These are phyloP conservation scores for Bothrops jararaca DNA, from an alignment of 2,113 vertebrate species.

Conservation along the genomic window DNA sequence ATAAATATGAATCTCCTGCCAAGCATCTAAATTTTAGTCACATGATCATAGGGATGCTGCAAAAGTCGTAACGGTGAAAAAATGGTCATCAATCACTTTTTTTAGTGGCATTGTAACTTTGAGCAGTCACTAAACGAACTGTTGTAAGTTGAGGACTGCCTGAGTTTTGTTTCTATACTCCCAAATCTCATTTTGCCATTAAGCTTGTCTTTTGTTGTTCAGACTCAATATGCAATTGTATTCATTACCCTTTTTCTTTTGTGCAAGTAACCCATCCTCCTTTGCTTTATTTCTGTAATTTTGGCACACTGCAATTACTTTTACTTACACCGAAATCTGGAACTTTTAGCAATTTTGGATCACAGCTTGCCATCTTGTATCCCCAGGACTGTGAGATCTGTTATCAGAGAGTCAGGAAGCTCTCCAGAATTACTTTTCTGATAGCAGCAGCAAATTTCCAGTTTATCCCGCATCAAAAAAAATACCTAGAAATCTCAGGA, in stretches of 20 bases:
- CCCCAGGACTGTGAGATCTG: background rate
- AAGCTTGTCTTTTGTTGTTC: background rate
- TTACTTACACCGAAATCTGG: background rate
- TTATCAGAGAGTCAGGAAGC: constrained; percentile 9
- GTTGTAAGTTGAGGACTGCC: background rate
- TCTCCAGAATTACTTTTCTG: constrained; percentile 17
- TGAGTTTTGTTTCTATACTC: background rate
- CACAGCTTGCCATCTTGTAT: constrained; percentile 15
- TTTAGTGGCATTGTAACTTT: background rate
- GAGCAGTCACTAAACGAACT: background rate
- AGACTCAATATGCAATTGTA: background rate
- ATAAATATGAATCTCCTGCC: too few relatives aligned
- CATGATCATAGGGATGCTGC: too few relatives aligned
- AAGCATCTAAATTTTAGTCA: too few relatives aligned
- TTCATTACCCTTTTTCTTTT: background rate
- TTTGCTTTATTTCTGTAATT: constrained; percentile 3
- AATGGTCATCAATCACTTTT: background rate
- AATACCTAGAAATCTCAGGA: background rate
- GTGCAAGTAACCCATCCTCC: background rate
- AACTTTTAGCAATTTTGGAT: background rate
- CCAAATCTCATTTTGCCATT: background rate
- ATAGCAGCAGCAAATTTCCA: background rate
- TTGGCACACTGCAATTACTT: background rate
- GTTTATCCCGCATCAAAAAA: background rate
- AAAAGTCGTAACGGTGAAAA: background rate